These are phyloP conservation scores for Caretta caretta DNA, from an alignment of 2,113 vertebrate genomes.

Conservation along the genomic window DNA sequence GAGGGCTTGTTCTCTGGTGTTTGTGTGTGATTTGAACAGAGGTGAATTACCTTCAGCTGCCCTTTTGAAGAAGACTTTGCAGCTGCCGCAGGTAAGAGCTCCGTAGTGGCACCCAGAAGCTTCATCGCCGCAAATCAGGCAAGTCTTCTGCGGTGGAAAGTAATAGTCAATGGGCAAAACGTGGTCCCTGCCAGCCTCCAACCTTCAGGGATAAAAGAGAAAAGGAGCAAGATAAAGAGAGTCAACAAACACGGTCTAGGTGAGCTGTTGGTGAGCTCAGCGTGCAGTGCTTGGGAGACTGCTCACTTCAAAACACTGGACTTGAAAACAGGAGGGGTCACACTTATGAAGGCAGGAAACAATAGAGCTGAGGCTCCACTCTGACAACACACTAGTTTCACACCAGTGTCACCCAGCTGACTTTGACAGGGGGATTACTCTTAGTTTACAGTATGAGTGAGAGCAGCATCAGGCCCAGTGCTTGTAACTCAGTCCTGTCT, in stretches of 20 bases:
- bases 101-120: conserved; percentile 98
- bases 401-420: neutral
- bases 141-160: conserved; percentile 96
- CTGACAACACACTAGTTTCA: accelerated
- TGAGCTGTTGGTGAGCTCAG: accelerated
- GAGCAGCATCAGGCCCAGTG: neutral
- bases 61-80: conserved; percentile 99
- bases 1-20: neutral
- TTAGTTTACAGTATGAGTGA: accelerated
- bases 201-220: conserved; percentile 76
- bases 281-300: accelerated
- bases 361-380: neutral
- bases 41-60: conserved; percentile 93
- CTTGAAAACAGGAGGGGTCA: neutral
- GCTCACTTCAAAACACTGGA: neutral
- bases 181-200: conserved; percentile 89
- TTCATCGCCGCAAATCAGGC: conserved; percentile 97
- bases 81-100: conserved; percentile 98
- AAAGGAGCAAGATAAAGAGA: neutral
- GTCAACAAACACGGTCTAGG: neutral
- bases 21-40: neutral
- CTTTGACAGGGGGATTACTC: neutral
- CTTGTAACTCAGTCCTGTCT: neutral
- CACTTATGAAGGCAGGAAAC: neutral
- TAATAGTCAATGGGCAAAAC: conserved; percentile 96